phyloP scores from a whole-genome alignment of 2,888 invertebrate genomes.

The Thalpophila matura region DNA sequence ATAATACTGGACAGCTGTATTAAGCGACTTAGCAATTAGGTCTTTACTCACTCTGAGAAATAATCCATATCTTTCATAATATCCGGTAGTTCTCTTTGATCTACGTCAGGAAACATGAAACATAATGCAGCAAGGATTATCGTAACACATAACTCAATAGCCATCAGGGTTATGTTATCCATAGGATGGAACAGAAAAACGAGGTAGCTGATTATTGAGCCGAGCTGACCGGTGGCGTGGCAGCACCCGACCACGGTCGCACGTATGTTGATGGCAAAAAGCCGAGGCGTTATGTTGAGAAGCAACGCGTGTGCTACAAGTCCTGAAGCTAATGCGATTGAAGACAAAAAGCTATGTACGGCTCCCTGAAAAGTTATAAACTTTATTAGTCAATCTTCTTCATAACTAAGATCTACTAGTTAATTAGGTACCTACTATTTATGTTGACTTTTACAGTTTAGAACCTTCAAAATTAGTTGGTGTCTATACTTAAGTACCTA shows the following conservation, averaged over 20 bases:
- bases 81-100: constrained; percentile 84
- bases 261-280: constrained; percentile 81
- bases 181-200: constrained; percentile 71
- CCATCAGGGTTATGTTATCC: constrained; percentile 66
- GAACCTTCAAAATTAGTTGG: too few relatives aligned
- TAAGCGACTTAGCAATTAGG: too few relatives aligned
- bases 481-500: too few relatives aligned
- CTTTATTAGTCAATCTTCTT: not conserved
- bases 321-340: constrained; percentile 76
- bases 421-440: too few relatives aligned
- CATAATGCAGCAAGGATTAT: constrained; percentile 70
- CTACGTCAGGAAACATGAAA: constrained; percentile 78
- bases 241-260: constrained; percentile 80
- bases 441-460: too few relatives aligned
- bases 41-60: constrained; percentile 79
- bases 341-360: constrained; percentile 66
- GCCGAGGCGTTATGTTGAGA: constrained; percentile 79
- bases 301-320: constrained; percentile 75
- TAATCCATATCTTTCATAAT: constrained; percentile 85
- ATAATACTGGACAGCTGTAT: too few relatives aligned
- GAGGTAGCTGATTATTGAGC: constrained; percentile 78
- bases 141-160: constrained; percentile 67
- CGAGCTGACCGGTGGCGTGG: constrained; percentile 80
- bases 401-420: too few relatives aligned
- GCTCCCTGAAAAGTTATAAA: constrained; percentile 70